phyloP scores from a whole-genome alignment of 2,113 vertebrate genomes.

The Cichladusa arquata region DNA sequence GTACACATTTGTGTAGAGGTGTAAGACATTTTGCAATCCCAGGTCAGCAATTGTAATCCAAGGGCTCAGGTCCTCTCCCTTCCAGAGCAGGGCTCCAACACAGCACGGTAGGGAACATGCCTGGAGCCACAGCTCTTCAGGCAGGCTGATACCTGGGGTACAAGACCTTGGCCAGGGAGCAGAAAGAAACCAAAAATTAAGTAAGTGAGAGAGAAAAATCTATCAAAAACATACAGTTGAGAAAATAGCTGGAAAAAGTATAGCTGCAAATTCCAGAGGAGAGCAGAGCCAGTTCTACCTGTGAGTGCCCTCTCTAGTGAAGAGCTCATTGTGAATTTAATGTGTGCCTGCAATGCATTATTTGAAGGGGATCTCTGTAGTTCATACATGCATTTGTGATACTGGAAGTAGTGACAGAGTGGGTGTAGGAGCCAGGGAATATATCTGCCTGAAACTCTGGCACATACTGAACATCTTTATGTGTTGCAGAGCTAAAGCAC shows the following conservation, averaged over 20 bases:
- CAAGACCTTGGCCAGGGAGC: background rate
- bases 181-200: background rate
- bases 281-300: background rate
- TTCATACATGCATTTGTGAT: background rate
- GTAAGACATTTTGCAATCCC: background rate
- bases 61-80: background rate
- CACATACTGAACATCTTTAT: background rate
- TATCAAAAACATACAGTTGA: background rate
- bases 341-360: background rate
- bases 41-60: background rate
- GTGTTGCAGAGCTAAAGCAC: background rate
- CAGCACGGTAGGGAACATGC: accelerated
- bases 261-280: background rate
- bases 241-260: background rate
- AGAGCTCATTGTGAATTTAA: background rate
- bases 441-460: background rate
- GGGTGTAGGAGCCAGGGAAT: background rate
- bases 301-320: background rate
- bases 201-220: background rate
- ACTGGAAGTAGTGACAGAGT: background rate
- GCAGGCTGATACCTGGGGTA: background rate
- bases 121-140: background rate
- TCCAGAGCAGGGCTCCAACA: background rate
- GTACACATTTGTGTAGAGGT: background rate
- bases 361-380: background rate